A percentile compares a stretch with the other conserved stretches of the same genome.
These are phyloP conservation scores for Stichodactyla mertensii DNA, from an alignment of 64 coral and sea anemone genomes.

Conservation along the genomic window DNA sequence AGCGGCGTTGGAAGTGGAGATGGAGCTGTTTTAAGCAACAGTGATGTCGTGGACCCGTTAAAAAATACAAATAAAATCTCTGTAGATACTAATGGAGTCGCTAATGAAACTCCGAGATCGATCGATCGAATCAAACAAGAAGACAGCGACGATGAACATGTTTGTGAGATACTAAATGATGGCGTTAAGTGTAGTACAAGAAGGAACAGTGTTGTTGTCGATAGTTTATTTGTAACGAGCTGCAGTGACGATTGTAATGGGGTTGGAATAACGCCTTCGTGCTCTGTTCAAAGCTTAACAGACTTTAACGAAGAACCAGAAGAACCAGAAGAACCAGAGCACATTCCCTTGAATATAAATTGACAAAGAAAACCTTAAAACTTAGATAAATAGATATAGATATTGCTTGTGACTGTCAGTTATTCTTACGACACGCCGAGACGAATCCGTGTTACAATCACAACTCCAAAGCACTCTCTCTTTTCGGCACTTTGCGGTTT, in stretches of 20 bases:
- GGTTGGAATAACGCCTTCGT: slow-evolving; percentile 13
- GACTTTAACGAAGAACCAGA: slow-evolving; percentile 19
- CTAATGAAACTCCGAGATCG: not conserved
- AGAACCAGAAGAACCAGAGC: slow-evolving; percentile 16
- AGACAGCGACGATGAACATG: not conserved
- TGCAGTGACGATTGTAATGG: slow-evolving; percentile 20
- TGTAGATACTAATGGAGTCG: not conserved
- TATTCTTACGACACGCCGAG: not conserved
- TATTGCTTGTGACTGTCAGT: not conserved
- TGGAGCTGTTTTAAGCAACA: slow-evolving; percentile 3
- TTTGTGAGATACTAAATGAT: not conserved
- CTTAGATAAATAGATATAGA: not conserved
- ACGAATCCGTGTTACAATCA: not conserved
- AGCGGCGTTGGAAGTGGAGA: not conserved
- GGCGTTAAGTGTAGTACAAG: not conserved
- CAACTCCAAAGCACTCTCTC: not conserved
- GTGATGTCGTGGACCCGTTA: not conserved
- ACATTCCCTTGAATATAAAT: slow-evolving; percentile 2
- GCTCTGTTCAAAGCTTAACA: slow-evolving; percentile 24
- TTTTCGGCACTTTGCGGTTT: not conserved
- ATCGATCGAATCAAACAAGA: not conserved
- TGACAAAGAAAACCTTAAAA: not conserved
- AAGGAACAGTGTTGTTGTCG: not conserved
- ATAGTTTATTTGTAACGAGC: not conserved
- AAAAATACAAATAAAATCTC: not conserved